These are phyloP conservation scores for Ondatra zibethicus DNA, from an alignment of 2,113 vertebrate genomes.

Conservation along the genomic window DNA sequence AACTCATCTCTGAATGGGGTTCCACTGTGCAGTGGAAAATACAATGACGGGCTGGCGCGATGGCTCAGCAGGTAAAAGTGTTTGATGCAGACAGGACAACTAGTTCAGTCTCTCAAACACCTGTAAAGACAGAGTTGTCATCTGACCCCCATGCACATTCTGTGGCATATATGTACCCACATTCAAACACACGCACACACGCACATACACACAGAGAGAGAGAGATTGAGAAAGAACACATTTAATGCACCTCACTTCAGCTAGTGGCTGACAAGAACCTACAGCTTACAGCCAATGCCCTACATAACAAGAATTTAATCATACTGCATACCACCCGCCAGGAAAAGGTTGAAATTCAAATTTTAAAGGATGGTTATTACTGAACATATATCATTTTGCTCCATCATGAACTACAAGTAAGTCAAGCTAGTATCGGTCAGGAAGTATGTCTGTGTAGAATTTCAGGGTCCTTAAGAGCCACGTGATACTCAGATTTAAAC, in stretches of 20 bases:
- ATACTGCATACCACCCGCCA: not conserved
- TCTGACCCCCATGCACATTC: too few species aligned
- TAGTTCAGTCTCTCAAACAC: not conserved
- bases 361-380: not conserved
- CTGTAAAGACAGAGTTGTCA: not conserved
- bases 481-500: not conserved
- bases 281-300: not conserved
- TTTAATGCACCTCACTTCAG: not conserved
- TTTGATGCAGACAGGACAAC: not conserved
- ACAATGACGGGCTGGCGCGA: fast-evolving
- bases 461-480: not conserved
- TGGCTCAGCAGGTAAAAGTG: not conserved
- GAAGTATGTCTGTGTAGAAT: not conserved
- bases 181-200: not conserved
- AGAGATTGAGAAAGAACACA: not conserved
- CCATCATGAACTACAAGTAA: not conserved
- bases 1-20: not conserved
- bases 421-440: not conserved
- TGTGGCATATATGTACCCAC: not conserved
- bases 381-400: not conserved
- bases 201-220: not conserved
- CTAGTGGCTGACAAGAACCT: not conserved
- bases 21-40: not conserved
- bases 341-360: not conserved
- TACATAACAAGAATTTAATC: not conserved